Evolutionary conservation across 2,797 vertebrate genomes (phyloP), one percentile per base, ranked within the genome.

Genomic region (Geotrypetes seraphini): DNA sequence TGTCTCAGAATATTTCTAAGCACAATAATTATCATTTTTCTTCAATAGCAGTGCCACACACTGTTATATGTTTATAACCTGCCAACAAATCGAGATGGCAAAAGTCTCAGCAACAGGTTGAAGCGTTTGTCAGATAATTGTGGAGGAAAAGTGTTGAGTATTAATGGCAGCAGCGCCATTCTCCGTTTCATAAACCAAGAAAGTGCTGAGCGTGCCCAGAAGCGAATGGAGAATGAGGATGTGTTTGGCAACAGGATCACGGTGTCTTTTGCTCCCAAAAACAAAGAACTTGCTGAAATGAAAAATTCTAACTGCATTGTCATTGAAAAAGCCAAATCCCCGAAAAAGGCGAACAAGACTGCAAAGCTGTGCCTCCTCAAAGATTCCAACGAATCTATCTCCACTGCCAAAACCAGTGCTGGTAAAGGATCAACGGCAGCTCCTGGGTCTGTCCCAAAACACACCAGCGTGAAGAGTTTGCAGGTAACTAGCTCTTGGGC

Each of bases 161-260:
- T 98, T 51, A 84, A 88, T 3, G 87, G 88, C 22, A 84, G 89
- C 79, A 79, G 83, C 0, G 96, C 90, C 0, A 84, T 95, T 49
- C 92, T 99, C 24, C 90, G 96, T 19, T 97, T 99, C 45, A 57
- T 90, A 53, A 96, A 78, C 64, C 79, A 76, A 2, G 92, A 93
- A 3, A 91, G 88, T 0, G 95, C 96, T 1, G 85, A 90, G 3
- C 89, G 96, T 1, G 95, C 95, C 22, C 81, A 83, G 56, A 96
- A 96, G 63, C 81, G 96, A 47, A 97, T 99, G 94, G 92, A 97
- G 56, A 95, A 97, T 4, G 95, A 99, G 63, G 95, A 98, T 9
- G 96, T 99, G 26, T 96, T 92, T 65, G 96, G 96, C 30, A 90
- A 72, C 52, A 76, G 86, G 61, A 97, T 99, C 71, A 57, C 80